These are phyloP conservation scores for Geodia barretti DNA, from an alignment of 37 sponge, comb jelly and placozoan genomes.

Conservation along the genomic window DNA sequence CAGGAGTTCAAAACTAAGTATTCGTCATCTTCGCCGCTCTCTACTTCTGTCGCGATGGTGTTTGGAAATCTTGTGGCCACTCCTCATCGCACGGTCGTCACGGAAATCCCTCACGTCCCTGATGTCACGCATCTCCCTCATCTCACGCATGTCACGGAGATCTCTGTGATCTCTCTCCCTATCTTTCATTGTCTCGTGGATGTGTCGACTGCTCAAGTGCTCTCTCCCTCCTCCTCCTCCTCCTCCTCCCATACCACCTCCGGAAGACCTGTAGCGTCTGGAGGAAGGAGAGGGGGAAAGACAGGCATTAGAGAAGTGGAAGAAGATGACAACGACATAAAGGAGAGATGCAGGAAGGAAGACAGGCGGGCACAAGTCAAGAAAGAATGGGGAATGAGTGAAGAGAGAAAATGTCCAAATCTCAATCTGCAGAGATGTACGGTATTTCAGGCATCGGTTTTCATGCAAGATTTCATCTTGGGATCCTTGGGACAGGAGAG, in stretches of 20 bases:
- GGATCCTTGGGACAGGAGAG: neutral
- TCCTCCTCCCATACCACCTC: neutral
- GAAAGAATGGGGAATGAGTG: no score
- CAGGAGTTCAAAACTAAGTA: no score
- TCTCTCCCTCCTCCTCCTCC: neutral
- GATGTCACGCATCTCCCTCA: neutral
- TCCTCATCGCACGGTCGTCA: slow-evolving; percentile 35
- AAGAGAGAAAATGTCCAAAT: no score
- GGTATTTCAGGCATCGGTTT: no score
- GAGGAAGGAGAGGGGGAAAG: neutral
- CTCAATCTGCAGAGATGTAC: no score
- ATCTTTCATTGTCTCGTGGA: neutral
- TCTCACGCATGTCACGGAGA: neutral
- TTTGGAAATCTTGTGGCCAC: slow-evolving; percentile 48
- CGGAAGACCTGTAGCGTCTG: neutral
- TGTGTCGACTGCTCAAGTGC: neutral
- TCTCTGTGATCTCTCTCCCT: no score
- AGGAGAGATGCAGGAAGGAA: no score
- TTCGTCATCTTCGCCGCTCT: slow-evolving; percentile 53
- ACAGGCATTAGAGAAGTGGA: neutral
- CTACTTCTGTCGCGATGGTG: slow-evolving; percentile 66
- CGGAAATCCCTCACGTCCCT: neutral
- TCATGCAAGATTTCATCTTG: no score
- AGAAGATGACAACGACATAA: neutral
- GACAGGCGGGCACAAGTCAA: no score